Evolutionary conservation across 2,888 invertebrate genomes (phyloP), one percentile per base, ranked within the genome.

Genomic region (Flexamia atlantica): DNA sequence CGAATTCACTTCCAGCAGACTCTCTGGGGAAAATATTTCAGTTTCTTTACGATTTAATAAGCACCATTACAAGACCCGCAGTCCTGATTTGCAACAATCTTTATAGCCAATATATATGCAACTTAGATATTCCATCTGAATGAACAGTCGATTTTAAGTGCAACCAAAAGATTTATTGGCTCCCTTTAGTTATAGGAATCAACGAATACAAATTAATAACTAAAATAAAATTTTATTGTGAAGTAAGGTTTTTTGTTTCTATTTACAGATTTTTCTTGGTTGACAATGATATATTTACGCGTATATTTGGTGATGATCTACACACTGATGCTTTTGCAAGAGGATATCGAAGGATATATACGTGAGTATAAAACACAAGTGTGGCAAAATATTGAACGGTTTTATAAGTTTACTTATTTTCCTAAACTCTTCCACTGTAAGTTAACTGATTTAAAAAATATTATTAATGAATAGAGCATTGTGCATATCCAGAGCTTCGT

Each of bases 11-110:
- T 57, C 23, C 3, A 7, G 57, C 20, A 57, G 12, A 57, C 20
- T 20, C 57, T 20, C 57, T 57, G 7, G 20, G 57, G 57, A 57
- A 57, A 23, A 57, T 57, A 57, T 57, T 57, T 57, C 57, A 57
- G 9, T 57, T 57, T 5, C 3, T 57, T 17, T 23, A 4, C 20
- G 23, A 57, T 57, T 57, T 57, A 57, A 57, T 57, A 23, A 57
- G 57, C 9, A 23, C 25, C 20, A 57, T 57, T 57, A 25, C 57
- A 20, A 57, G 57, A 20, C 3, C 20, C 57, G 7, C 57, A 3
- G 57, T 57, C 23, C 46, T 46, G 57, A 57, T 57, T 57, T 20
- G 2, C 57, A 23, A 12, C 46, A 14, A 14, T 46, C 14, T 46
- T 12, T 17, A 46, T 46, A 46, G 17, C 12, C 14, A 46, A 14